A percentile compares a stretch with the other conserved stretches of the same genome.
These are phyloP conservation scores for Montipora foliosa DNA, from an alignment of 64 coral and sea anemone species.

Conservation along the genomic window DNA sequence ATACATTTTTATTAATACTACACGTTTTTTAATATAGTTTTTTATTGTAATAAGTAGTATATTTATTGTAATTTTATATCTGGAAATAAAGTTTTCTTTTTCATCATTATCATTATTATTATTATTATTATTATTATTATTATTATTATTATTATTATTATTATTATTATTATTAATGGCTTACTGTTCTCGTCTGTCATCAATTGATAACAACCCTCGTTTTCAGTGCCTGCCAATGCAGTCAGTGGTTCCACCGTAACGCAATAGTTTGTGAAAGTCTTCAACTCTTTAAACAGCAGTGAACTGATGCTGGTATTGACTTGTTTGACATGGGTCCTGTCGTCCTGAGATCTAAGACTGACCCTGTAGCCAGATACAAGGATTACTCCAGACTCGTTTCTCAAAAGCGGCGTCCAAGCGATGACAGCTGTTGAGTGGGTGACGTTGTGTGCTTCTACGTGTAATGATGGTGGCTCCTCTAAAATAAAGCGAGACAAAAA, in stretches of 20 bases:
- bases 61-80: no score
- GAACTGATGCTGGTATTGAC: not conserved
- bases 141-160: no score
- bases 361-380: slow-evolving; percentile 11
- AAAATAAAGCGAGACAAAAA: not conserved
- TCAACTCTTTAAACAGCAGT: not conserved
- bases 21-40: no score
- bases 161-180: not conserved
- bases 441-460: slow-evolving; percentile 10
- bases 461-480: not conserved
- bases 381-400: not conserved
- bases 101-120: no score
- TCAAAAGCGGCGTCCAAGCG: not conserved
- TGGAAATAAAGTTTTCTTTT: no score
- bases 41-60: no score
- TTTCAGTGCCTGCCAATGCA: not conserved
- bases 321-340: not conserved
- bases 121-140: no score
- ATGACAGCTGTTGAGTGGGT: slow-evolving; percentile 2
- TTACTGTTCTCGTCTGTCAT: slow-evolving; percentile 24
- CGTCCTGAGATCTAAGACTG: not conserved
- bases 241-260: slow-evolving; percentile 18
- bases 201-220: not conserved
- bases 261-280: slow-evolving; percentile 36
- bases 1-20: no score